Percentiles rank a stretch among this genome's conserved stretches.
phyloP scores from a whole-genome alignment of 2,888 invertebrate genomes.

The Scrobipalpa costella region DNA sequence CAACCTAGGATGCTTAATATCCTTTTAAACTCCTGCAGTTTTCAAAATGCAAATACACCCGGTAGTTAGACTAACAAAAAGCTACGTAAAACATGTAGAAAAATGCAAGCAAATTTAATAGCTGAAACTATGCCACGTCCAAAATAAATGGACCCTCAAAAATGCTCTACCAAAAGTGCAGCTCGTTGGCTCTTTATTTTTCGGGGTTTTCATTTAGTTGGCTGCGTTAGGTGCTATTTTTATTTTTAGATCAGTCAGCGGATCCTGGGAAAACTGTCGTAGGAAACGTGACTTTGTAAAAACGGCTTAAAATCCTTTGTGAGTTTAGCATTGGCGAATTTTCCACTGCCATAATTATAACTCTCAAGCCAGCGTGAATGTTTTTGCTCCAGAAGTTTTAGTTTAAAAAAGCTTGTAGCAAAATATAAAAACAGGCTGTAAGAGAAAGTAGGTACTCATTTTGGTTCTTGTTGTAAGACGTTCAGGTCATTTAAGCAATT shows the following conservation, averaged over 20 bases:
- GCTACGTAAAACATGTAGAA: constrained; percentile 25
- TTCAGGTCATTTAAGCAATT: no score
- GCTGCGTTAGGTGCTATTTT: constrained; percentile 31
- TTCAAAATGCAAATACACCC: constrained; percentile 23
- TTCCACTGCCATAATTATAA: constrained; percentile 29
- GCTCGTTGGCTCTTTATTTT: constrained; percentile 11
- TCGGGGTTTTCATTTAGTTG: constrained; percentile 28
- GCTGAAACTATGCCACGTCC: constrained; percentile 30
- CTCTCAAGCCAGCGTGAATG: constrained; percentile 6
- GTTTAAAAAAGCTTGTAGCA: background rate
- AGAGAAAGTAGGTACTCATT: no score
- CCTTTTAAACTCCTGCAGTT: constrained; percentile 17
- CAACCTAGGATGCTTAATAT: constrained; percentile 2
- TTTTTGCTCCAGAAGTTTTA: constrained; percentile 2
- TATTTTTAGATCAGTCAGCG: constrained; percentile 37
- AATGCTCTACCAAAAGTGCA: constrained; percentile 6
- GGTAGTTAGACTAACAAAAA: constrained; percentile 22
- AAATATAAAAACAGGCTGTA: no score
- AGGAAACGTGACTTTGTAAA: constrained; percentile 33
- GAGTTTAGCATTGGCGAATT: constrained; percentile 29
- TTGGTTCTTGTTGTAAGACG: no score
- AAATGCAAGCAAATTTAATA: constrained; percentile 32
- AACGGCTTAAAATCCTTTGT: constrained; percentile 27
- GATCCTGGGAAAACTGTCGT: constrained; percentile 33
- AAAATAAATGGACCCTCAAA: constrained; percentile 30